Percentiles rank a stretch among this genome's conserved stretches.
Evolutionary conservation across 2,797 vertebrate genomes (phyloP).

Genomic region (Eulemur rubriventer): DNA sequence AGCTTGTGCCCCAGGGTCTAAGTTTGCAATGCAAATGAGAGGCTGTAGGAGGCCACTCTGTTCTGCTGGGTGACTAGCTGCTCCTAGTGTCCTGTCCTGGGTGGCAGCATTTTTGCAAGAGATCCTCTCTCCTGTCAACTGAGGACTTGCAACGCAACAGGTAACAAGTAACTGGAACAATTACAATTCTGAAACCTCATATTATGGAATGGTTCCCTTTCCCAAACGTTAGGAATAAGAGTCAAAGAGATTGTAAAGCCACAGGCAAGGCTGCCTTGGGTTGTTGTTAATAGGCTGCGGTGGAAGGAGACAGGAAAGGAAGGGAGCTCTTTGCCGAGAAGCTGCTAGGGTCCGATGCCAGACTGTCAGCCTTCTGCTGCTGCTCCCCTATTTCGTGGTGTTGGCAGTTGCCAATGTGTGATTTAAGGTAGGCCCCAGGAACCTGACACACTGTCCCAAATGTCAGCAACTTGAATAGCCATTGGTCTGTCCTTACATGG

Average conservation of each 20-base stretch:
- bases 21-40: neutral
- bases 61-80: neutral
- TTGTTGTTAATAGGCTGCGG: neutral
- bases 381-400: neutral
- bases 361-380: neutral
- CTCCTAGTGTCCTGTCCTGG: neutral
- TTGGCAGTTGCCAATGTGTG: neutral
- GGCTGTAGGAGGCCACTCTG: neutral
- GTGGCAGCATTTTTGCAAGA: neutral
- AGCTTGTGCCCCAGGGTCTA: neutral
- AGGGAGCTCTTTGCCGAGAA: neutral
- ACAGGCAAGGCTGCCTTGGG: neutral
- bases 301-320: neutral
- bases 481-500: neutral
- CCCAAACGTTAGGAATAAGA: neutral
- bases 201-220: neutral
- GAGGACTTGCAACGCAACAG: neutral
- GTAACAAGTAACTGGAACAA: neutral
- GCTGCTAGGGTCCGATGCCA: neutral
- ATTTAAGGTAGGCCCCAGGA: neutral
- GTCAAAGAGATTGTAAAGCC: neutral
- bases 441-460: neutral
- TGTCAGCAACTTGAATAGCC: neutral
- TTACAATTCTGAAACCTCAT: neutral
- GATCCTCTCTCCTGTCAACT: neutral